phyloP scores from a whole-genome alignment of 2,888 invertebrate genomes.

The Cabera pusaria region DNA sequence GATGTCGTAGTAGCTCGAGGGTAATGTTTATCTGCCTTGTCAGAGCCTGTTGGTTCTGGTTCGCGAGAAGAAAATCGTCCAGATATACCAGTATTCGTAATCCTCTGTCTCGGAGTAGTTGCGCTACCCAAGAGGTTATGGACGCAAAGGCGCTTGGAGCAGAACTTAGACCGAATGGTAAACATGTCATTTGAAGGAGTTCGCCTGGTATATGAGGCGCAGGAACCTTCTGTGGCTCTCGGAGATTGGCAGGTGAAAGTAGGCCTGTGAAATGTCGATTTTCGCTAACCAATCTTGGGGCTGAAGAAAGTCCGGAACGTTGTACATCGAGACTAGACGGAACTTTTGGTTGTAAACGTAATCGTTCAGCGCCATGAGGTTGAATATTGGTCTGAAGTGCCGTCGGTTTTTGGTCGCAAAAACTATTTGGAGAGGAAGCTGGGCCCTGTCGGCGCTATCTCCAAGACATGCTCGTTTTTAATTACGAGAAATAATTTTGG shows the following conservation, averaged over 20 bases:
- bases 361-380: slow-evolving; percentile 26
- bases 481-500: slow-evolving; percentile 13
- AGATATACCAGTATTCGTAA: slow-evolving; percentile 28
- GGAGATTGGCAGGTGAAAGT: slow-evolving; percentile 21
- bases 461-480: slow-evolving; percentile 17
- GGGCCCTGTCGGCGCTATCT: slow-evolving; percentile 7
- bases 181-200: slow-evolving; percentile 36
- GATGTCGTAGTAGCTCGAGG: not conserved
- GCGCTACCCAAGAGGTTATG: slow-evolving; percentile 33
- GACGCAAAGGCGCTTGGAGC: slow-evolving; percentile 33
- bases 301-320: slow-evolving; percentile 35
- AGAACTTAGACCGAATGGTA: slow-evolving; percentile 38
- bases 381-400: slow-evolving; percentile 29
- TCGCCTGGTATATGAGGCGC: slow-evolving; percentile 25
- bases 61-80: slow-evolving; percentile 10
- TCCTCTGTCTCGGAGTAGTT: slow-evolving; percentile 26
- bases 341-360: slow-evolving; percentile 28
- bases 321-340: slow-evolving; percentile 29
- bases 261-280: slow-evolving; percentile 38
- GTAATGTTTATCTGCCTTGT: not conserved
- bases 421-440: slow-evolving; percentile 29
- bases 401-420: slow-evolving; percentile 26
- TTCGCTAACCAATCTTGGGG: slow-evolving; percentile 31
- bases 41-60: not conserved
- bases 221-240: no score